Conservation (phyloP, 2,888 invertebrate species). For the Cheiracanthium punctorium region DNA sequence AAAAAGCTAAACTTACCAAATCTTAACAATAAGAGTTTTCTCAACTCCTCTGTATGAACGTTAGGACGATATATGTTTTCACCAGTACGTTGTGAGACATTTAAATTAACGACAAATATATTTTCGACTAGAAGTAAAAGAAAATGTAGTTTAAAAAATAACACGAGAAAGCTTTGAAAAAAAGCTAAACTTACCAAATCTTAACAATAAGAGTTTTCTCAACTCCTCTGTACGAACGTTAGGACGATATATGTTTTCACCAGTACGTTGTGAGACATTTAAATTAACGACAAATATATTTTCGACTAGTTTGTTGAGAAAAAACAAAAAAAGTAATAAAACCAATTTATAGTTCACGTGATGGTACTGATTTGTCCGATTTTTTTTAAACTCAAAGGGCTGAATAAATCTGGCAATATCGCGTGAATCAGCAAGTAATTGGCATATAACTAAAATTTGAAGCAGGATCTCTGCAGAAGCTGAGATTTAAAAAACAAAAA, state of each 20-base stretch:
- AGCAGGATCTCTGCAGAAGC: background rate
- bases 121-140: too few relatives aligned
- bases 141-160: too few relatives aligned
- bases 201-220: too few relatives aligned
- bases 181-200: too few relatives aligned
- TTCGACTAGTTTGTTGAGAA: too few relatives aligned
- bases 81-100: background rate
- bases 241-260: too few relatives aligned
- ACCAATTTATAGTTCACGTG: background rate
- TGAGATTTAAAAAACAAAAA: background rate
- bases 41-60: too few relatives aligned
- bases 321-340: background rate
- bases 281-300: background rate
- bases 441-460: background rate
- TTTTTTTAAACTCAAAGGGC: background rate
- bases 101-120: background rate
- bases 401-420: background rate
- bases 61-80: too few relatives aligned
- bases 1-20: too few relatives aligned
- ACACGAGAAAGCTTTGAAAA: too few relatives aligned
- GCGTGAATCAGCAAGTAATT: background rate
- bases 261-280: background rate
- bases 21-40: too few relatives aligned
- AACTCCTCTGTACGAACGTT: too few relatives aligned
- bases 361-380: background rate